Base-by-base conservation (phyloP, 2,113 vertebrate genomes). In the Alexandromys fortis region DNA sequence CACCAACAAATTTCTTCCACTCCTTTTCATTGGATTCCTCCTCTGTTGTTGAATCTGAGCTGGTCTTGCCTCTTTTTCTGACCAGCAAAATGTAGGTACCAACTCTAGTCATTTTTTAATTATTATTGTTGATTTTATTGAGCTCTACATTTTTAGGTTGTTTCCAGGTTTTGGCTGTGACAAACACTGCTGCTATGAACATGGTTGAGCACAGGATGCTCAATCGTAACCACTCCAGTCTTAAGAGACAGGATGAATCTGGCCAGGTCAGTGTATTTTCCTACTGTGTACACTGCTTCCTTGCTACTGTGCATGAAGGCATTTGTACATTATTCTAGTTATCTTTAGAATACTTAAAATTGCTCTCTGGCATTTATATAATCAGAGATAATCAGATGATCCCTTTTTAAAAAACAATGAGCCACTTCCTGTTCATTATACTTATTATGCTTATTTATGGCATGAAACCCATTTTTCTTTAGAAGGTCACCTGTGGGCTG, bases 311-410 rank as follows among this genome's bases (percentile, higher is more conserved):
- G 86, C 79, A 82, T 95, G 81, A 89, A 97, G 91, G 88, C 88
- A 91, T 96, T 96, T 96, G 38, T 96, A 94, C 94, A 94, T 97
- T 95, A 96, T 95, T 94, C 92, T 86, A 86, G 95, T 97, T 97
- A 97, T 97, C 97, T 97, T 97, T 97, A 96, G 95, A 97, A 97
- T 96, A 97, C 92, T 98, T 97, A 94, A 97, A 97, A 97, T 89
- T 96, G 89, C 75, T 97, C 47, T 49, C 96, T 96, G 94, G 95
- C 1, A 0, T 96, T 97, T 94, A 96, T 97, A 88, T 83, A 97
- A 98, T 79, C 16, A 97, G 87, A 96, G 49, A 86, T 94, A 86
- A 96, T 89, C 97, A 93, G 93, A 95, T 94, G 89, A 97, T 96
- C 95, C 77, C 49, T 86, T 91, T 91, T 94, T 90, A 79, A 95